Evolutionary conservation across 2,888 invertebrate genomes (phyloP), one percentile per base, ranked within the genome.

Genomic region (Kryphioiulus occultus): DNA sequence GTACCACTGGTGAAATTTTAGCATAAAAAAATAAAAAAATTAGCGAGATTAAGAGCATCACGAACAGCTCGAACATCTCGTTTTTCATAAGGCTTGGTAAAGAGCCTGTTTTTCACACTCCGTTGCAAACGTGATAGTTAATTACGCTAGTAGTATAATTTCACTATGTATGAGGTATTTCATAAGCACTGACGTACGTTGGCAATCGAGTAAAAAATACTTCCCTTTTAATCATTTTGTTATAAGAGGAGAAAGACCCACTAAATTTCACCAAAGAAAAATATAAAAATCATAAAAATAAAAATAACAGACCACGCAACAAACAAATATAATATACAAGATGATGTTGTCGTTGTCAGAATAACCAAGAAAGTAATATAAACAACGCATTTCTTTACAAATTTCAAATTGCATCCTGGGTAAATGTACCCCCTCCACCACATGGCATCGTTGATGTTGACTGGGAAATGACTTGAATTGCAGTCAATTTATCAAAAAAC

Each of bases 201-300:
- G 12, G 78, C 26, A 78, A 15, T 26, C 30, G 15, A 30, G 30
- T 15, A 30, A 15, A 30, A 78, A 78, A 10, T 22, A 30, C 78
- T 78, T 78, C 78, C 78, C 12, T 30, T 68, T 78, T 78, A 30
- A 78, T 26, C 78, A 78, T 78, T 78, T 78, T 78, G 26, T 68
- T 26, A 68, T 68, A 68, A 68, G 22, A 68, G 59, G 4, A 59
- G 68, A 68, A 26, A 68, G 68, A 7, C 35, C 3, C 35, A 68
- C 7, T 68, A 7, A 22, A 22, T 68, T 22, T 68, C 22, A 26
- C 7, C 9, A 1, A 7, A 5, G 68, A 22, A 22, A 22, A 53
- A 22, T n/a, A n/a, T n/a, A n/a, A n/a, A 22, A 22, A 7, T 68
- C 68, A 12, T 9, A 7, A 0, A 22, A n/a, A 26, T 26, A 0